Evolutionary conservation across 2,797 vertebrate genomes (phyloP), one percentile per base, ranked within the genome.

Genomic region (Chelmon rostratus): DNA sequence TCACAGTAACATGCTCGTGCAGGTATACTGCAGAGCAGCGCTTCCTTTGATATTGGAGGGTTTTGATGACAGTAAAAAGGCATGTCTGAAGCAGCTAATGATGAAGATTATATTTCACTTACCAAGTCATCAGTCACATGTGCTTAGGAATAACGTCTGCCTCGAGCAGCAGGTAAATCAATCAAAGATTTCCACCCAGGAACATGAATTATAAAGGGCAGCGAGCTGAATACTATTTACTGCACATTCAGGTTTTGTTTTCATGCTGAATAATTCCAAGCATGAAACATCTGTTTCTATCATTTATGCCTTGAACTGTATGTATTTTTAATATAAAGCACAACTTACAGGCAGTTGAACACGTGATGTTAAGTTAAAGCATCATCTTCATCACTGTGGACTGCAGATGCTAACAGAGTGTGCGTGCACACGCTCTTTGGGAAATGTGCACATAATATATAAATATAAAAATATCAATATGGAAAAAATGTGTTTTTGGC

Each of bases 21-120:
- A 50, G 56, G 25, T 37, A 12, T 52, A 28, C 9, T 58, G 46
- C 68, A 72, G 23, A 50, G 33, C 42, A 70, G 33, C 33, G 40
- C 18, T 28, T 38, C 31, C 21, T 68, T 42, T 8, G 23, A 49
- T 56, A 31, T 8, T 31, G 13, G 18, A 38, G 42, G 52, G 42
- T 28, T 75, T 52, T 61, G 37, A 37, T 56, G 65, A 25, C n/a
- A 33, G 23, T 2, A 11, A 68, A 61, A 64, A 64, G 11, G 16
- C 53, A 18, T 54, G 33, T 57, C 63, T 23, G 33, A 50, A 38
- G 53, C 13, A 50, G 63, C 31, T 38, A 44, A 52, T 58, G 63
- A 47, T 18, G n/a, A 37, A 31, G 25, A 52, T n/a, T 21, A 54
- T 21, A 42, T 37, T 49, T 65, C 65, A n/a, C 38, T 28, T 37